Conservation (phyloP, 2,888 invertebrate genomes). For the Tiliacea aurago region DNA sequence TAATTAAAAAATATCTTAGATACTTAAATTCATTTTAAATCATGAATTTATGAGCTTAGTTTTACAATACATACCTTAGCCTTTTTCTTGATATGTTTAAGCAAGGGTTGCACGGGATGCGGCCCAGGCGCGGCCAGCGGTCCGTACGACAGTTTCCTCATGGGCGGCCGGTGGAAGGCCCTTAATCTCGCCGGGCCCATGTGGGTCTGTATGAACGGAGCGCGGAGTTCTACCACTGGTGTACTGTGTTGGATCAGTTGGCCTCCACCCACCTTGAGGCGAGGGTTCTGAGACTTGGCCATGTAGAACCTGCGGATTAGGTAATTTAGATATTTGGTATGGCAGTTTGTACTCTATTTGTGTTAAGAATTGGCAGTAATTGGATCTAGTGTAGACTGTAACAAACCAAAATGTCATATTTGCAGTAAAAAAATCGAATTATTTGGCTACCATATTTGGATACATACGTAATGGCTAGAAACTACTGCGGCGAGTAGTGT, state of each 20-base stretch:
- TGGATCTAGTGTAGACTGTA: background rate
- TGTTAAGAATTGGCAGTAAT: background rate
- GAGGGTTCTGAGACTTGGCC: constrained; percentile 95
- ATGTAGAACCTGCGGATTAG: constrained; percentile 94
- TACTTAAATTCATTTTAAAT: background rate
- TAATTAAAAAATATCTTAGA: too few relatives aligned
- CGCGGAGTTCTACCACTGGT: constrained; percentile 98
- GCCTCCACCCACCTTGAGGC: constrained; percentile 96
- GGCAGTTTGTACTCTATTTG: background rate
- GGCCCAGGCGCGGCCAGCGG: constrained; percentile 93
- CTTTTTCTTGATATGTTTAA: constrained; percentile 98
- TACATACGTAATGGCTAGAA: background rate
- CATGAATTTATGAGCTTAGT: background rate
- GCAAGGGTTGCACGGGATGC: constrained; percentile 95
- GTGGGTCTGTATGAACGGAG: constrained; percentile 98
- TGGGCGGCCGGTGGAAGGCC: constrained; percentile 97
- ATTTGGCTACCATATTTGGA: background rate
- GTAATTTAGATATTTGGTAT: background rate
- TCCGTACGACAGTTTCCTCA: constrained; percentile 97
- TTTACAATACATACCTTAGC: constrained; percentile 91
- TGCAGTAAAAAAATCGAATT: background rate
- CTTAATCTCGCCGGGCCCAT: constrained; percentile 94
- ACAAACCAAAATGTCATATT: background rate
- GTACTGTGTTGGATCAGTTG: constrained; percentile 99
- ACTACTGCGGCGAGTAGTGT: too few relatives aligned